phyloP scores from a whole-genome alignment of 92 coral and sea anemone genomes.

The Blastomussa wellsi region DNA sequence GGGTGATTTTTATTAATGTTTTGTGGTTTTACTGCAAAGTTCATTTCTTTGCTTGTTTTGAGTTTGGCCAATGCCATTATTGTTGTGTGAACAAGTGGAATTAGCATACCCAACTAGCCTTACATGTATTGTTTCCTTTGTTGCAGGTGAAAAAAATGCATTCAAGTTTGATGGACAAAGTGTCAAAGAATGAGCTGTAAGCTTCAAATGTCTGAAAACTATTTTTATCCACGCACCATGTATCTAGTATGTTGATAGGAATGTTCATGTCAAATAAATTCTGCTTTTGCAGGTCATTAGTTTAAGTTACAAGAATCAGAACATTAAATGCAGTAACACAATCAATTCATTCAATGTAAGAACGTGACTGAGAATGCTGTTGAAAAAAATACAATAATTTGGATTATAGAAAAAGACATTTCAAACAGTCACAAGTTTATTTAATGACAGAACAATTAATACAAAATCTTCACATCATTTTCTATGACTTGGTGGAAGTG shows the following conservation, averaged over 20 bases:
- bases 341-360: background rate
- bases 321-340: background rate
- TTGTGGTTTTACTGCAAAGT: too few species aligned
- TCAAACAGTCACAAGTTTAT: background rate
- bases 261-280: background rate
- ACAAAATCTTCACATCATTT: too few species aligned
- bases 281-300: background rate
- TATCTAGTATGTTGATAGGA: background rate
- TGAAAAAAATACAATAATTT: background rate
- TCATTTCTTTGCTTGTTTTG: too few species aligned
- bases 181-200: conserved; percentile 74
- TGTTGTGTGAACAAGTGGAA: too few species aligned
- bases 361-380: background rate
- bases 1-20: too few species aligned
- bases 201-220: too few species aligned
- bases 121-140: background rate
- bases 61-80: too few species aligned
- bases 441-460: too few species aligned
- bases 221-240: background rate
- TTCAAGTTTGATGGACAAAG: conserved; percentile 72
- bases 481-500: too few species aligned
- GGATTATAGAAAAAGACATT: background rate
- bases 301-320: background rate
- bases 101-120: too few species aligned
- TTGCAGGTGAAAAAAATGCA: conserved; percentile 90